phyloP scores from a whole-genome alignment of 1,140 invertebrate species.

The Sitophilus oryzae region DNA sequence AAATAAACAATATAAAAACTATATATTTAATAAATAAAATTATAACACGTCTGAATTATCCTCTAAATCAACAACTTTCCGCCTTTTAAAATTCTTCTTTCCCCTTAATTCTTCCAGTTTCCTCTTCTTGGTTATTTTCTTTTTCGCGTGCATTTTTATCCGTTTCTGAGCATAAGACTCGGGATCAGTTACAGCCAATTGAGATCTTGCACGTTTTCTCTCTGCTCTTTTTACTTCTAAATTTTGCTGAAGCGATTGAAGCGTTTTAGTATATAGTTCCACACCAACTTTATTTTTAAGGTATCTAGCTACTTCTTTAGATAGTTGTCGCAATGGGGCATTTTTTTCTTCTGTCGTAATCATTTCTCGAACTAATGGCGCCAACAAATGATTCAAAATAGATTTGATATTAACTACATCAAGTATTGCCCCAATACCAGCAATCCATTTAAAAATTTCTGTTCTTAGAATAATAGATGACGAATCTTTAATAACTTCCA shows the following conservation, averaged over 20 bases:
- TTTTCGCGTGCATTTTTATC: conserved; percentile 67
- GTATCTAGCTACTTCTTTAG: conserved; percentile 59
- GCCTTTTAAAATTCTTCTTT: conserved; percentile 32
- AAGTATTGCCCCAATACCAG: conserved; percentile 55
- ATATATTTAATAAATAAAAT: no score
- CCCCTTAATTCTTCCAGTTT: conserved; percentile 55
- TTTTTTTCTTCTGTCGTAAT: conserved; percentile 52
- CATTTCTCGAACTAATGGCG: conserved; percentile 64
- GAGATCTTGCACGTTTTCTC: conserved; percentile 58
- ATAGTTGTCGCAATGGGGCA: conserved; percentile 50
- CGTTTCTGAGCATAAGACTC: conserved; percentile 71
- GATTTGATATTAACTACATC: conserved; percentile 49
- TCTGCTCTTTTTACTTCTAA: conserved; percentile 58
- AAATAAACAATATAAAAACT: no score
- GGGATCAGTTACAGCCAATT: conserved; percentile 68
- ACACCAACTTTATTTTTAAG: conserved; percentile 61
- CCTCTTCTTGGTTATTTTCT: conserved; percentile 66
- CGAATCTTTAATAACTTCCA: conserved; percentile 61
- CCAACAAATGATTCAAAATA: conserved; percentile 54
- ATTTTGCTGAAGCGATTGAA: conserved; percentile 53
- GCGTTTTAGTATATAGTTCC: conserved; percentile 57
- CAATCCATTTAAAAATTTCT: conserved; percentile 70
- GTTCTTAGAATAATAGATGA: conserved; percentile 53
- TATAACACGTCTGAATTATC: conserved; percentile 31
- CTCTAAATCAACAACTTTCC: conserved; percentile 34